Conservation (phyloP, 1,140 invertebrate species). For the Streblospio benedicti region DNA sequence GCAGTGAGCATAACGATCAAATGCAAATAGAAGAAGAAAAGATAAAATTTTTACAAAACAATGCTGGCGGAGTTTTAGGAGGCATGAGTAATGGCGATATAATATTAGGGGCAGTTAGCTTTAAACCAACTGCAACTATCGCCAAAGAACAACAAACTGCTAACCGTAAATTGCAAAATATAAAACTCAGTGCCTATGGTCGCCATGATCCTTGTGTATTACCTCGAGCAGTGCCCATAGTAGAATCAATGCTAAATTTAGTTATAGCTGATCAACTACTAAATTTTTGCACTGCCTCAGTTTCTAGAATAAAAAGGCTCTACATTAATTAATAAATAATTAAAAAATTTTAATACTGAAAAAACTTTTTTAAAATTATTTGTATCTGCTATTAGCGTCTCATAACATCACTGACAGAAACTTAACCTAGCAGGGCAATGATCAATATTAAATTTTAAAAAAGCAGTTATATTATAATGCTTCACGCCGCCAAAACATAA, state of each 20-base stretch:
- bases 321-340: no score
- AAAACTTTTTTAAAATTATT: no score
- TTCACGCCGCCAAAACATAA: no score
- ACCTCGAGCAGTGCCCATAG: neutral
- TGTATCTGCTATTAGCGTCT: no score
- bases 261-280: neutral
- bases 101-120: neutral
- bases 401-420: no score
- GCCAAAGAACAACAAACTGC: neutral
- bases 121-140: neutral
- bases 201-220: constrained; percentile 1
- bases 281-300: no score
- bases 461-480: no score
- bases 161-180: neutral
- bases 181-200: neutral
- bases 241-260: neutral
- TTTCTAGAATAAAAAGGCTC: no score
- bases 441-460: no score
- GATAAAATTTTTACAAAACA: neutral
- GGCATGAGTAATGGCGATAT: neutral
- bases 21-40: neutral
- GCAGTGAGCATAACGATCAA: constrained; percentile 1
- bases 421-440: no score
- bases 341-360: no score
- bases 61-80: neutral